Conservation (phyloP, 2,888 invertebrate species). For the Sphecodes monilicornis region DNA sequence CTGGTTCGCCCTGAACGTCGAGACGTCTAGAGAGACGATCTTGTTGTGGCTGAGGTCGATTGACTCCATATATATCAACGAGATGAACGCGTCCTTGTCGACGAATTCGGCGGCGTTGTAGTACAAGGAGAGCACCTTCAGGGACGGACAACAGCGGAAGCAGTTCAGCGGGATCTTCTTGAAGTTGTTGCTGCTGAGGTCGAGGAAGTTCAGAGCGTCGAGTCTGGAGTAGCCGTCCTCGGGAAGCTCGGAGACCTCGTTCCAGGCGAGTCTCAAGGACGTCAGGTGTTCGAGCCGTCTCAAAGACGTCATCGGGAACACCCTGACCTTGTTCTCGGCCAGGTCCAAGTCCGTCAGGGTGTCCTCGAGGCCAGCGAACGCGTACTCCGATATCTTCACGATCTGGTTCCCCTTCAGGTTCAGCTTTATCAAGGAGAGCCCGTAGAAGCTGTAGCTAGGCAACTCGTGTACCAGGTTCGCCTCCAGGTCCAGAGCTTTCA, state of each 20-base stretch:
- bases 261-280: conserved; percentile 88
- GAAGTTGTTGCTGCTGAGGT: conserved; percentile 94
- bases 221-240: conserved; percentile 90
- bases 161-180: conserved; percentile 91
- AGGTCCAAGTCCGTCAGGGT: conserved; percentile 93
- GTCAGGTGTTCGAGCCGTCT: conserved; percentile 90
- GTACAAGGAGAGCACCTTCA: conserved; percentile 92
- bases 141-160: conserved; percentile 92
- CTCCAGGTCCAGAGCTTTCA: conserved; percentile 92
- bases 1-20: conserved; percentile 91
- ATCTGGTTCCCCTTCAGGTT: conserved; percentile 94
- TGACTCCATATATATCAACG: conserved; percentile 91
- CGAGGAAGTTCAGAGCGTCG: conserved; percentile 90
- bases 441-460: conserved; percentile 94
- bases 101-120: conserved; percentile 93
- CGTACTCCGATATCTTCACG: conserved; percentile 92
- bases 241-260: conserved; percentile 88
- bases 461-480: conserved; percentile 93
- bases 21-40: conserved; percentile 90
- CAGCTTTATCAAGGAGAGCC: conserved; percentile 92
- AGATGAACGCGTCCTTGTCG: conserved; percentile 91
- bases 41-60: conserved; percentile 95
- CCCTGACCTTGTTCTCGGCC: conserved; percentile 93
- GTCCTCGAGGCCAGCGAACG: conserved; percentile 92
- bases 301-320: conserved; percentile 93